Evolutionary conservation across 2,888 invertebrate species (phyloP).

Genomic region (Chymomyza amoena): DNA sequence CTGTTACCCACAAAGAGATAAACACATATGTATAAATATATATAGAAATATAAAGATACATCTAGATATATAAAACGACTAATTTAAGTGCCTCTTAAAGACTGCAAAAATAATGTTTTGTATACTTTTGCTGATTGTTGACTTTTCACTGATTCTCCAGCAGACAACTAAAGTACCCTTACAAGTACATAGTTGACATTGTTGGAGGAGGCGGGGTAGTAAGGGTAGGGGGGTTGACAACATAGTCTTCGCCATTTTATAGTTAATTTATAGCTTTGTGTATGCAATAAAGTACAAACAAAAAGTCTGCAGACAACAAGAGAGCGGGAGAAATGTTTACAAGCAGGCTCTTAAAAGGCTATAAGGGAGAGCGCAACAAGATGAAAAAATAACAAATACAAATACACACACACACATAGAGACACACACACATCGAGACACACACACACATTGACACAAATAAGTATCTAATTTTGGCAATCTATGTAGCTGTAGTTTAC

Average conservation of each 20-base stretch:
- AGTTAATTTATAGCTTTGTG: conserved; percentile 31
- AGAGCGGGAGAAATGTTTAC: neutral
- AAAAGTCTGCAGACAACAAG: neutral
- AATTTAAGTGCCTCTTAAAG: neutral
- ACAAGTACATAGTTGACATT: conserved; percentile 19
- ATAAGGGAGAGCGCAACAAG: neutral
- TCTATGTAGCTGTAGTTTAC: neutral
- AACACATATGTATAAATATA: neutral
- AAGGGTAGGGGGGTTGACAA: neutral
- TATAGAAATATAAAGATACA: too few relatives aligned
- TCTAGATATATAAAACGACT: neutral
- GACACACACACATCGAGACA: too few relatives aligned
- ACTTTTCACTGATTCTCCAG: neutral
- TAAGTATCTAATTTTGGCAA: neutral
- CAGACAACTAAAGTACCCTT: conserved; percentile 8
- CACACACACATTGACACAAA: neutral
- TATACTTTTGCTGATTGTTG: conserved; percentile 6
- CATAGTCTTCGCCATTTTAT: conserved; percentile 27
- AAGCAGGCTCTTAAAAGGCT: neutral
- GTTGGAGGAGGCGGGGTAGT: neutral
- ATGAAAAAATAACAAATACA: neutral
- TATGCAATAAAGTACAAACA: conserved; percentile 3
- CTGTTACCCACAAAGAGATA: neutral
- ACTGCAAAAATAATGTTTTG: neutral
- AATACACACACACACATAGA: neutral